These are phyloP conservation scores for Epicampocera succincta DNA, from an alignment of 2,888 invertebrate species.

Conservation along the genomic window DNA sequence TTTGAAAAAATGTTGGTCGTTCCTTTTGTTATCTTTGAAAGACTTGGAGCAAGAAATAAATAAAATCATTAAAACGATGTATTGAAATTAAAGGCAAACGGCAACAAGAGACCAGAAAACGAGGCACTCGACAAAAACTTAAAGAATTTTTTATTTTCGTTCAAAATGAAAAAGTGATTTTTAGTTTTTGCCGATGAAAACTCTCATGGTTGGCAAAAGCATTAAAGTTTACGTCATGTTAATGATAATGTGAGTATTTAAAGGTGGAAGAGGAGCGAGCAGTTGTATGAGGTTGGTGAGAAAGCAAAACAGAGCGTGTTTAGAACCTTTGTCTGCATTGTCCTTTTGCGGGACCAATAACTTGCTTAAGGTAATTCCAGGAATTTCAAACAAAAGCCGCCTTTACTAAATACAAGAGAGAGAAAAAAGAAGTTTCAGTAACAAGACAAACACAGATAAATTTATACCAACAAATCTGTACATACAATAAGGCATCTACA, in stretches of 20 bases:
- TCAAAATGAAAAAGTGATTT: background rate
- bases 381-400: constrained; percentile 69
- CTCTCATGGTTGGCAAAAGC: constrained; percentile 36
- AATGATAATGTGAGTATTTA: constrained; percentile 29
- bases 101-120: constrained; percentile 47
- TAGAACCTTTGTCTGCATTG: constrained; percentile 33
- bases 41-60: constrained; percentile 27
- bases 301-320: constrained; percentile 21
- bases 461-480: constrained; percentile 27
- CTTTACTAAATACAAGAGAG: background rate
- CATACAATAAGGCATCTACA: background rate
- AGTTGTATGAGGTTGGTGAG: constrained; percentile 25
- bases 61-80: constrained; percentile 21
- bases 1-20: constrained; percentile 52
- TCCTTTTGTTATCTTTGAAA: constrained; percentile 55
- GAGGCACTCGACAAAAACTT: constrained; percentile 30
- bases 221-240: constrained; percentile 32
- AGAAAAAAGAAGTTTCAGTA: constrained; percentile 36
- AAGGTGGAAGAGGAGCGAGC: constrained; percentile 26
- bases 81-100: constrained; percentile 42
- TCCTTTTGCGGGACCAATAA: constrained; percentile 66
- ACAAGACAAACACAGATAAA: constrained; percentile 35
- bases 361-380: constrained; percentile 69
- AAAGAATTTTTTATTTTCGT: background rate
- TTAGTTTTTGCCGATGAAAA: constrained; percentile 13